Percentiles rank a stretch among this genome's conserved stretches.
phyloP scores from a whole-genome alignment of 2,797 vertebrate genomes.

The Halcyon chelicuti region DNA sequence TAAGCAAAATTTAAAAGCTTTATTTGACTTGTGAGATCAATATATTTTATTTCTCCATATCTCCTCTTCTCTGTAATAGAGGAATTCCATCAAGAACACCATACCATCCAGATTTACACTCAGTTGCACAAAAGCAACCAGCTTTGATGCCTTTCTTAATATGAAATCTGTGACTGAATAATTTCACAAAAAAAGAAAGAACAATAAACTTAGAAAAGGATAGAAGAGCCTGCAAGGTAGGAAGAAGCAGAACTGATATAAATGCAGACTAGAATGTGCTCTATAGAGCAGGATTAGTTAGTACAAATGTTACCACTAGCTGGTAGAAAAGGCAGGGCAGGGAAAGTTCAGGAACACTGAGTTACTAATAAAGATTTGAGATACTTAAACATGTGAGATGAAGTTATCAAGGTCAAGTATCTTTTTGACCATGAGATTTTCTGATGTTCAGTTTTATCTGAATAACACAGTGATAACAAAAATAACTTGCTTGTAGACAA shows the following conservation, averaged over 20 bases:
- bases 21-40: not conserved
- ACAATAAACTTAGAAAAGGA: not conserved
- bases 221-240: not conserved
- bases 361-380: not conserved
- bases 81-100: not conserved
- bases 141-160: not conserved
- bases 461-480: not conserved
- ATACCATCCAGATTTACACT: not conserved
- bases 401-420: not conserved
- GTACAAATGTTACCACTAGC: not conserved
- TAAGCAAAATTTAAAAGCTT: slow-evolving; percentile 11
- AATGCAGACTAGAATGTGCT: not conserved
- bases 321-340: not conserved
- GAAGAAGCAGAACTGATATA: not conserved
- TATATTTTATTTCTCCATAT: not conserved
- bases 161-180: not conserved
- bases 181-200: not conserved
- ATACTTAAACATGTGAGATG: not conserved
- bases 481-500: not conserved
- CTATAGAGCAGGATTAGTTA: not conserved
- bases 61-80: not conserved
- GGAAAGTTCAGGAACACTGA: not conserved
- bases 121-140: not conserved
- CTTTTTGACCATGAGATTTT: not conserved
- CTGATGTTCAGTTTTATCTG: not conserved